A percentile compares a stretch with the other conserved stretches of the same genome.
These are phyloP conservation scores for Caenorhabditis panamensis DNA, from an alignment of 2,888 invertebrate genomes.

Conservation along the genomic window DNA sequence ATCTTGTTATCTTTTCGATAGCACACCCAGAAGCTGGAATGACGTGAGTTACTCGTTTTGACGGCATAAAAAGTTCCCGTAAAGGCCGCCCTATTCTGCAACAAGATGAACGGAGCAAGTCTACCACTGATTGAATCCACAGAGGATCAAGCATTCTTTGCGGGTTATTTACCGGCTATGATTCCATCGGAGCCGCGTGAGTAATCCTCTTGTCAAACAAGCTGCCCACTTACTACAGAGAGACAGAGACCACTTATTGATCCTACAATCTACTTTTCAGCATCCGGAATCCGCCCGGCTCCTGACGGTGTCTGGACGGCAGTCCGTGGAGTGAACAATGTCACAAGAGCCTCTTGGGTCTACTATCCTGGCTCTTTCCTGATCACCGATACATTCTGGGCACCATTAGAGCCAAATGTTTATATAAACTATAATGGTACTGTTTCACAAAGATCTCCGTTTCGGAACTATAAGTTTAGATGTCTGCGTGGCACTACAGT, in stretches of 20 bases:
- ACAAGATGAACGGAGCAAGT: constrained; percentile 40
- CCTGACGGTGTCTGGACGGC: constrained; percentile 67
- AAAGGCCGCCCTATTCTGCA: constrained; percentile 52
- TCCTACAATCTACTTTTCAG: constrained; percentile 21
- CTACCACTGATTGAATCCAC: constrained; percentile 40
- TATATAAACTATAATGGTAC: constrained; percentile 65
- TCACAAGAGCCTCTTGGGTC: constrained; percentile 64
- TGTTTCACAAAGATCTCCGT: constrained; percentile 8
- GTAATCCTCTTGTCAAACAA: constrained; percentile 20
- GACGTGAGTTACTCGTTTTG: constrained; percentile 21
- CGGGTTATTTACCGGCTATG: constrained; percentile 59
- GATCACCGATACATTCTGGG: constrained; percentile 64
- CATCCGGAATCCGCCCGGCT: constrained; percentile 27
- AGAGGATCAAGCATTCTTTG: constrained; percentile 61
- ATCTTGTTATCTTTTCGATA: constrained; percentile 53
- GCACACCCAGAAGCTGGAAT: constrained; percentile 42
- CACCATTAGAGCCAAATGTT: constrained; percentile 67
- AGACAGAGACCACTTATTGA: neutral
- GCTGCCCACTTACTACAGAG: neutral
- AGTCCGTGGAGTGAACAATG: constrained; percentile 63
- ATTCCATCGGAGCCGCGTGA: constrained; percentile 36
- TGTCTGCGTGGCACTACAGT: constrained; percentile 65
- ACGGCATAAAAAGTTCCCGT: neutral
- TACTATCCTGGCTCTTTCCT: constrained; percentile 65
- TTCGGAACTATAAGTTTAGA: constrained; percentile 34